phyloP scores from a whole-genome alignment of 2,797 vertebrate genomes.

The Mallotus villosus region DNA sequence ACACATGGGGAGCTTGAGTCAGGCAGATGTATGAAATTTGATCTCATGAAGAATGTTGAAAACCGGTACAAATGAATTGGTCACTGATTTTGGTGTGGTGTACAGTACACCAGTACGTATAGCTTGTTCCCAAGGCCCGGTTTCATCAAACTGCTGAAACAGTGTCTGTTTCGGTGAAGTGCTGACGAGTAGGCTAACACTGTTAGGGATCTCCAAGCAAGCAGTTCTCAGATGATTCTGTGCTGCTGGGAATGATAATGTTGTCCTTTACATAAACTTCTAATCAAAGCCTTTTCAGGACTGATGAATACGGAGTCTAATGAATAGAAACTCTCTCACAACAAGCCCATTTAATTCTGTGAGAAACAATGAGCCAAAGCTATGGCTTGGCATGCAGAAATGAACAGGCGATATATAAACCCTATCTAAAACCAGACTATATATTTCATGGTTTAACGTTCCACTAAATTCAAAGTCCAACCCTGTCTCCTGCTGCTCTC shows the following conservation, averaged over 20 bases:
- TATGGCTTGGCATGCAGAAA: neutral
- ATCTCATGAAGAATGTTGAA: neutral
- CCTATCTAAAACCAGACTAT: neutral
- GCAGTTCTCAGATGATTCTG: neutral
- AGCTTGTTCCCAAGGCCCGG: neutral
- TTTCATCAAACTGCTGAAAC: neutral
- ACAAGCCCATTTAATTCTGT: constrained; percentile 5
- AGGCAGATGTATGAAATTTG: neutral
- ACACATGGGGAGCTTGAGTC: neutral
- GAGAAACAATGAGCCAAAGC: neutral
- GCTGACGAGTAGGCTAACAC: neutral
- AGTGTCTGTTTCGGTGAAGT: neutral
- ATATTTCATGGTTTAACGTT: neutral
- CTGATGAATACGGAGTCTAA: neutral
- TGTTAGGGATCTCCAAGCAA: neutral
- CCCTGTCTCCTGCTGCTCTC: constrained; percentile 1
- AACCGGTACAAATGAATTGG: neutral
- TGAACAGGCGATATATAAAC: neutral
- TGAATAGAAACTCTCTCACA: neutral
- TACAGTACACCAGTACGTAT: neutral
- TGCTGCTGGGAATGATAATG: constrained; percentile 3
- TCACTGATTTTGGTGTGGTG: neutral
- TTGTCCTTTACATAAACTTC: neutral
- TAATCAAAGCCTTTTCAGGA: neutral
- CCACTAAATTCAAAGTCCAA: neutral